Evolutionary conservation across 1,140 invertebrate species (phyloP), one percentile per base, ranked within the genome.

Genomic region (Heliothis virescens): DNA sequence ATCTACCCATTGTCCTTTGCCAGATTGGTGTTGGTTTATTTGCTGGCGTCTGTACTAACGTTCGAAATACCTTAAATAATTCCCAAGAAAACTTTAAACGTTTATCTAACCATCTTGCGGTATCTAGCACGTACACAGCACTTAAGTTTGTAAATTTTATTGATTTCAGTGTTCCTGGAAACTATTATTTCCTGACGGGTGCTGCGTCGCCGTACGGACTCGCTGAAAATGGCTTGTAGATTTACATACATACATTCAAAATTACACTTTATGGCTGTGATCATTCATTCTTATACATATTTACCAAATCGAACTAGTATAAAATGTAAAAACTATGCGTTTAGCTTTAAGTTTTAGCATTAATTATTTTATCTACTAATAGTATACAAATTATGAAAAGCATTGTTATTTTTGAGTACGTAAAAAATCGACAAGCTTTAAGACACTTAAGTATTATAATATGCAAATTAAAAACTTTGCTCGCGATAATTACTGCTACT

Each of bases 151-250:
- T 18, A 67, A 48, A 67, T 67, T 18, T 67, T 78, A 34, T 86
- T 69, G 65, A 69, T 91, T 91, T 65, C 89, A 94, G 92, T 7
- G 53, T 79, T 21, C 87, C 87, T 15, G 92, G 92, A 71, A 91
- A 93, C 75, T 94, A 94, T 77, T 94, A 85, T 75, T 88, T 93
- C 29, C 82, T 86, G 57, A 94, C 92, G 57, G 82, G 79, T n/a
- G 78, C 84, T 34, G 73, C 83, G 75, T 82, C 87, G 29, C 91
- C 91, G 1, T 92, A 86, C 73, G 92, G 92, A 59, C 84, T 92
- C 1, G 90, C 88, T 3, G 79, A 59, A 63, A 81, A 86, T 18
- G 92, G 92, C 47, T 80, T 93, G 55, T 91, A 86, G 50, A 73
- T 18, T 60, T 18, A 63, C 47, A 65, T 50, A 34, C 48, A 52